These are phyloP conservation scores for Eurosta solidaginis DNA, from an alignment of 1,140 invertebrate genomes.

Conservation along the genomic window DNA sequence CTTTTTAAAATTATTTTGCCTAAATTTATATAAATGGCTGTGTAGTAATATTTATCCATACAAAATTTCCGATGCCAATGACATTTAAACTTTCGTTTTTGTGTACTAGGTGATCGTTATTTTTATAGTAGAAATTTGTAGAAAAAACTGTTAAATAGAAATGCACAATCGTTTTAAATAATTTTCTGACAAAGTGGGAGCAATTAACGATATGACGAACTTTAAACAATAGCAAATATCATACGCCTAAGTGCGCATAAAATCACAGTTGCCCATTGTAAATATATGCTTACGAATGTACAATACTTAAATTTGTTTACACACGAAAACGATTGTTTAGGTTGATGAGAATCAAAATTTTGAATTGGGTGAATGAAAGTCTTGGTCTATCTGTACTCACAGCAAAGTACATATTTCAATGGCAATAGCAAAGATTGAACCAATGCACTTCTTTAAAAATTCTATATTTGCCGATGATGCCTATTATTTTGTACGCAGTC, in stretches of 20 bases:
- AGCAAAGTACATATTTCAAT: no score
- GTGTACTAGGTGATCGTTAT: not conserved
- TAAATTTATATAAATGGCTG: not conserved
- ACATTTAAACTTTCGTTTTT: conserved; percentile 31
- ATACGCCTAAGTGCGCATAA: not conserved
- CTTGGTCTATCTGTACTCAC: no score
- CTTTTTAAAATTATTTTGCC: not conserved
- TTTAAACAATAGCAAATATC: not conserved
- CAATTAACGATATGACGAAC: not conserved
- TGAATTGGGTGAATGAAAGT: no score
- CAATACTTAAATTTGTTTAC: no score
- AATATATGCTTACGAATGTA: not conserved
- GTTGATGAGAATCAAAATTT: no score
- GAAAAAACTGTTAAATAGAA: not conserved
- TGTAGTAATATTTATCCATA: conserved; percentile 18
- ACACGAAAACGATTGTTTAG: no score
- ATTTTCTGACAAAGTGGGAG: not conserved
- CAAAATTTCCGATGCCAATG: conserved; percentile 28
- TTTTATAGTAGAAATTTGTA: not conserved
- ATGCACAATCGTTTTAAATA: not conserved
- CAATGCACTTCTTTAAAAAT: no score
- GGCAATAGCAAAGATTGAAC: no score
- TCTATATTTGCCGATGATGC: no score
- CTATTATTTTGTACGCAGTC: no score
- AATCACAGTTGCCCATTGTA: not conserved